Percentiles rank a stretch among this genome's conserved stretches.
These are phyloP conservation scores for Dryas iulia DNA, from an alignment of 1,140 invertebrate genomes.

Conservation along the genomic window DNA sequence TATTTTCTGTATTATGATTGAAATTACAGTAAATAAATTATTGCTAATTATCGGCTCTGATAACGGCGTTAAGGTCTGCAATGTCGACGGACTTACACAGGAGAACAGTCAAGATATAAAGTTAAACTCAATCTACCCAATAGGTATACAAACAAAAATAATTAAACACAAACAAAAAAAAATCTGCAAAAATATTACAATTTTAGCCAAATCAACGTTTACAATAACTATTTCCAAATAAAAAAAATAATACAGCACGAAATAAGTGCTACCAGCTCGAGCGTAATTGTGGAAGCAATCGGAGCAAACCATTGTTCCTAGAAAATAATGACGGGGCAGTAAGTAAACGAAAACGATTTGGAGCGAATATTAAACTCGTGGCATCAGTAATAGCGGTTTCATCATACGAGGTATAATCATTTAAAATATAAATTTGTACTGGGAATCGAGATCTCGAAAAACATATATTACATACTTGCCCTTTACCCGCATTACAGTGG, in stretches of 20 bases:
- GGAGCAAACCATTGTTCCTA: slow-evolving; percentile 10
- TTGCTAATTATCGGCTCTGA: too few relatives aligned
- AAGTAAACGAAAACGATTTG: slow-evolving; percentile 3
- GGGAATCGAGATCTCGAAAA: too few relatives aligned
- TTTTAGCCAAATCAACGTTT: neutral
- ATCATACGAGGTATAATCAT: neutral
- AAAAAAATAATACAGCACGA: neutral
- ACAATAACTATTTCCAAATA: neutral
- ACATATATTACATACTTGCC: too few relatives aligned
- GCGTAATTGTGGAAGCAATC: slow-evolving; percentile 3
- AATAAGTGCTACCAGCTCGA: neutral
- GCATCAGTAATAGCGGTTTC: neutral
- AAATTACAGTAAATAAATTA: too few relatives aligned
- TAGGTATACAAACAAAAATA: neutral
- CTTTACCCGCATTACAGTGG: too few relatives aligned
- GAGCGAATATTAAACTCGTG: neutral
- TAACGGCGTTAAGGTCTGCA: too few relatives aligned
- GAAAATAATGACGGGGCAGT: neutral
- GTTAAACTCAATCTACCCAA: too few relatives aligned
- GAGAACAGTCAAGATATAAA: too few relatives aligned
- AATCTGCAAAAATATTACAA: neutral
- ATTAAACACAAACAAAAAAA: neutral
- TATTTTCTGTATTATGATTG: too few relatives aligned
- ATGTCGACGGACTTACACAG: too few relatives aligned
- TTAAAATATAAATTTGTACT: too few relatives aligned